Evolutionary conservation across 64 coral and sea anemone species (phyloP), one percentile per base, ranked within the genome.

Genomic region (Acropora yongei): DNA sequence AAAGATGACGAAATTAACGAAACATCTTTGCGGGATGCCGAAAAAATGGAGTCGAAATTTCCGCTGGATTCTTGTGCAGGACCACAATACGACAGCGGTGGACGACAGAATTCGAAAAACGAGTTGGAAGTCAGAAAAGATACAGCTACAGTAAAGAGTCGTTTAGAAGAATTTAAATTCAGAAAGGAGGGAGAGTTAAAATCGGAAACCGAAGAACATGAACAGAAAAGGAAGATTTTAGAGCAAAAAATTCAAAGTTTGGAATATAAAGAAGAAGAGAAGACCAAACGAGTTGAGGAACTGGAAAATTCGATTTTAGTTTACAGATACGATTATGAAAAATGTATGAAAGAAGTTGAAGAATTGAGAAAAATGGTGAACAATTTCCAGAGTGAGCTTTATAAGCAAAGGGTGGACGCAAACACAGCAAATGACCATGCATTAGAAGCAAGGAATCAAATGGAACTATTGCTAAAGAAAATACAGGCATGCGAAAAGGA

Each of bases 381-480:
- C 16, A 93, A 89, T 88, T 90, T 82, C 46, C 78, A 78, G 41
- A 74, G 14, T 41, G 88, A 93, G 72, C 76, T 86, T 82, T 47
- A 30, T 39, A 93, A 88, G 44, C 82, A 93, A 2, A 89, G 82
- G 16, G 72, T 30, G 16, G 76, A 96, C 41, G 68, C 78, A 19
- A 80, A 81, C n/a, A 61, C 68, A 20, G 63, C 92, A 58, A 91
- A 90, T 57, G 82, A 93, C 87, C 81, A 80, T 47, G 77, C 87
- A 14, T 30, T 93, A 6, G 91, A 96, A 80, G 87, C 75, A 1
- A 63, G 76, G 7, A 88, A 72, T 50, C 91, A 96, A 55, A 74
- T 93, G 82, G 82, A 88, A 20, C 16, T 93, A 77, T 96, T 92
- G 87, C 78, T 86, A 92, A 77, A 79, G 69, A 96, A 87, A 78